Conservation (phyloP, 2,113 vertebrate species). For the Grammomys dolichurus region DNA sequence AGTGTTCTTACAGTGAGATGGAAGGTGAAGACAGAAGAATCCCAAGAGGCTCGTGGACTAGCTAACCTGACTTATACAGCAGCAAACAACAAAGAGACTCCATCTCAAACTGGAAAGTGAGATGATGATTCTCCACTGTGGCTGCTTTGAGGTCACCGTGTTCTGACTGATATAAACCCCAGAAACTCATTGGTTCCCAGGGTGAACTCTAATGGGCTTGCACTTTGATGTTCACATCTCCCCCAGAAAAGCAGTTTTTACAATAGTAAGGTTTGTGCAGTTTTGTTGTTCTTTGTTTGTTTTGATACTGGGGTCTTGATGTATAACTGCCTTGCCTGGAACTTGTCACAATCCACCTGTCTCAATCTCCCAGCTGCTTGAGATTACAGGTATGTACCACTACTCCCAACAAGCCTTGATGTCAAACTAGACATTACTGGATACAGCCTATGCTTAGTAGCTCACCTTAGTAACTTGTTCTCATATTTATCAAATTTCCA, state of each 20-base stretch:
- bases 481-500: conserved; percentile 36
- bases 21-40: not conserved
- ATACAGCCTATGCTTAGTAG: conserved; percentile 16
- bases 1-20: not conserved
- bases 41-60: not conserved
- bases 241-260: not conserved
- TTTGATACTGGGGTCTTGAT: not conserved
- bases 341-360: not conserved
- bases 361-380: not conserved
- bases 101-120: too few species aligned
- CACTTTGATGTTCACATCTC: not conserved
- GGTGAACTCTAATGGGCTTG: not conserved
- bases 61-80: not conserved
- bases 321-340: not conserved
- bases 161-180: too few species aligned
- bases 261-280: not conserved
- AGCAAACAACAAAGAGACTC: not conserved
- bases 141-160: not conserved
- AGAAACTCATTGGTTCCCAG: not conserved
- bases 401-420: not conserved
- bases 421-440: conserved; percentile 33
- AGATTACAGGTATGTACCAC: not conserved
- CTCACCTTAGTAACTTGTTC: not conserved
- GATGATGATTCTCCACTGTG: too few species aligned
- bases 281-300: not conserved